Percentiles rank a stretch among this genome's conserved stretches.
These are phyloP conservation scores for Drosophila tropicalis DNA, from an alignment of 1,140 invertebrate species.

Conservation along the genomic window DNA sequence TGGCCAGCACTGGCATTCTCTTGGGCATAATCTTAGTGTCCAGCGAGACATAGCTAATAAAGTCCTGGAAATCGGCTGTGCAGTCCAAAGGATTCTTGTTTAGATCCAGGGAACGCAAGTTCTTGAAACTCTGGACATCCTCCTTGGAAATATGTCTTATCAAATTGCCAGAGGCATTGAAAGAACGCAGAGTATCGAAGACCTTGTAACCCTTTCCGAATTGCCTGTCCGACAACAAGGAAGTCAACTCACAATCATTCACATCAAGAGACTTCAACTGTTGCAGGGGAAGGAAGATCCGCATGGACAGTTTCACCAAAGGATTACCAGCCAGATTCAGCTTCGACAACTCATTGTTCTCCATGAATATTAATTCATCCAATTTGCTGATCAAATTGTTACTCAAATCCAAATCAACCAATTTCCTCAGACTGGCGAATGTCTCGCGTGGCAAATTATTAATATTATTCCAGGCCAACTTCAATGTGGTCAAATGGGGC, in stretches of 20 bases:
- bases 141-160: slow-evolving; percentile 84
- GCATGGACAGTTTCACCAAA: slow-evolving; percentile 86
- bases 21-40: slow-evolving; percentile 84
- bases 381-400: slow-evolving; percentile 86
- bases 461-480: slow-evolving; percentile 87
- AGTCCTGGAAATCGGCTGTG: slow-evolving; percentile 85
- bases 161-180: slow-evolving; percentile 86
- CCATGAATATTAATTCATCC: slow-evolving; percentile 86
- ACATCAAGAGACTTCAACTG: slow-evolving; percentile 86
- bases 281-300: slow-evolving; percentile 86
- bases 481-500: slow-evolving; percentile 86
- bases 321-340: slow-evolving; percentile 89
- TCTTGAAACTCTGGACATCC: slow-evolving; percentile 85
- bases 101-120: slow-evolving; percentile 86
- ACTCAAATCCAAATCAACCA: slow-evolving; percentile 88
- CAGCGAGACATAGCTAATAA: slow-evolving; percentile 85
- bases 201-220: slow-evolving; percentile 73
- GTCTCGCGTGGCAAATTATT: slow-evolving; percentile 83
- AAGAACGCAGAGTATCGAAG: slow-evolving; percentile 84
- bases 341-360: slow-evolving; percentile 86
- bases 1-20: slow-evolving; percentile 83
- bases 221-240: slow-evolving; percentile 86
- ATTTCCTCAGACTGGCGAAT: slow-evolving; percentile 84
- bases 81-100: slow-evolving; percentile 87
- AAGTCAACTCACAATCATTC: slow-evolving; percentile 86